phyloP scores from a whole-genome alignment of 2,888 invertebrate genomes.

The Cacoxenus indagator region DNA sequence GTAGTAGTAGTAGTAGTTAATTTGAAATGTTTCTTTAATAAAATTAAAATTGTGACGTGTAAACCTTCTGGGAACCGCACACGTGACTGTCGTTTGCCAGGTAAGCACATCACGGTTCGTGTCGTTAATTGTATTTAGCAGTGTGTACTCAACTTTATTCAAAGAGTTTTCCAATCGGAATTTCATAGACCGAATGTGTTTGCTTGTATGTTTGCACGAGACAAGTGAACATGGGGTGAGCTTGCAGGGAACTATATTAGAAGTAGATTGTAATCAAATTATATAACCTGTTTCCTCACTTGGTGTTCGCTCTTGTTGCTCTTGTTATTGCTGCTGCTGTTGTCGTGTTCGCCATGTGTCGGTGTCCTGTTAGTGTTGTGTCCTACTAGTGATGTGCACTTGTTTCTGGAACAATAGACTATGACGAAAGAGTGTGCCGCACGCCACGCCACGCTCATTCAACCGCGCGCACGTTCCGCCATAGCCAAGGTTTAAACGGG shows the following conservation, averaged over 20 bases:
- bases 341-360: conserved; percentile 2
- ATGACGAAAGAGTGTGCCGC: conserved; percentile 56
- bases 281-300: conserved; percentile 61
- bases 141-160: conserved; percentile 3
- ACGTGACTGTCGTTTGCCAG: conserved; percentile 70
- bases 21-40: conserved; percentile 66
- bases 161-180: conserved; percentile 38
- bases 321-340: no score
- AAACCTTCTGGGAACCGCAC: conserved; percentile 68
- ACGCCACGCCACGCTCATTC: conserved; percentile 41
- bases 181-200: background rate
- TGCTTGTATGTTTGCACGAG: conserved; percentile 2
- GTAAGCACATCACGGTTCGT: conserved; percentile 68
- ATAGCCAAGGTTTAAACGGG: background rate
- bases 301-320: no score
- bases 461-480: background rate
- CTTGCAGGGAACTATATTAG: conserved; percentile 55
- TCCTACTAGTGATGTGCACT: conserved; percentile 42
- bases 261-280: conserved; percentile 68
- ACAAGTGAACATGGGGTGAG: background rate
- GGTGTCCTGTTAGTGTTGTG: conserved; percentile 23
- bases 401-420: conserved; percentile 63
- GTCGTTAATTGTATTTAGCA: conserved; percentile 67
- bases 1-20: conserved; percentile 49
- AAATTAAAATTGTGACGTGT: conserved; percentile 67